A percentile compares a stretch with the other conserved stretches of the same genome.
Evolutionary conservation across 1,140 invertebrate genomes (phyloP).

Genomic region (Tribolium castaneum): DNA sequence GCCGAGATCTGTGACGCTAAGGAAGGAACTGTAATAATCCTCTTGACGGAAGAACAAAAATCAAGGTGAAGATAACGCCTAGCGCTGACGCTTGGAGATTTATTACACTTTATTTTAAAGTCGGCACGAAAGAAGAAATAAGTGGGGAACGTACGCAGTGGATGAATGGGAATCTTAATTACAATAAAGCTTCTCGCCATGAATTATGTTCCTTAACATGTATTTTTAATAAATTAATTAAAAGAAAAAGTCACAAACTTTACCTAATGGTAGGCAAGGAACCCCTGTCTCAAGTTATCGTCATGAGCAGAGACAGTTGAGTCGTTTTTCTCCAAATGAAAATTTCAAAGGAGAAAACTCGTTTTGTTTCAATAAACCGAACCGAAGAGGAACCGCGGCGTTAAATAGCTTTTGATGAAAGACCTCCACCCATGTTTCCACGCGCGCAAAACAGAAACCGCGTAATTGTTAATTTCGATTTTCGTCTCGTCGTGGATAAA

Average conservation of each 20-base stretch:
- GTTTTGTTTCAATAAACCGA: neutral
- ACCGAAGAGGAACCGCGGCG: neutral
- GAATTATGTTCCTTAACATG: too few species aligned
- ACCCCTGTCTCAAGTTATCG: too few species aligned
- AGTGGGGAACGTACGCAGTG: neutral
- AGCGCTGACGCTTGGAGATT: neutral
- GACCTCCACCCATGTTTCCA: neutral
- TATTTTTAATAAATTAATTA: too few species aligned
- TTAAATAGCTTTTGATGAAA: slow-evolving; percentile 16
- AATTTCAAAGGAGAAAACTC: neutral
- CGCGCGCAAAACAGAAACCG: neutral
- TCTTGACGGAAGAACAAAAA: neutral
- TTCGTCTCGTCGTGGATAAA: neutral
- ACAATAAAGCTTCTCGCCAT: too few species aligned
- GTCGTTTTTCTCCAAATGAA: neutral
- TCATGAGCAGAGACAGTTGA: too few species aligned
- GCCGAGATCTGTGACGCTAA: neutral
- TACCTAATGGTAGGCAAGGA: too few species aligned
- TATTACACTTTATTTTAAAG: neutral
- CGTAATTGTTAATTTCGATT: slow-evolving; percentile 5
- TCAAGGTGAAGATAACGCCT: neutral
- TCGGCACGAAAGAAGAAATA: neutral
- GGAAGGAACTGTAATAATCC: slow-evolving; percentile 19
- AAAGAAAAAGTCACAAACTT: too few species aligned
- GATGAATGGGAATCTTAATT: too few species aligned